Evolutionary conservation across 2,113 vertebrate genomes (phyloP), one percentile per base, ranked within the genome.

Genomic region (Clinocottus analis): DNA sequence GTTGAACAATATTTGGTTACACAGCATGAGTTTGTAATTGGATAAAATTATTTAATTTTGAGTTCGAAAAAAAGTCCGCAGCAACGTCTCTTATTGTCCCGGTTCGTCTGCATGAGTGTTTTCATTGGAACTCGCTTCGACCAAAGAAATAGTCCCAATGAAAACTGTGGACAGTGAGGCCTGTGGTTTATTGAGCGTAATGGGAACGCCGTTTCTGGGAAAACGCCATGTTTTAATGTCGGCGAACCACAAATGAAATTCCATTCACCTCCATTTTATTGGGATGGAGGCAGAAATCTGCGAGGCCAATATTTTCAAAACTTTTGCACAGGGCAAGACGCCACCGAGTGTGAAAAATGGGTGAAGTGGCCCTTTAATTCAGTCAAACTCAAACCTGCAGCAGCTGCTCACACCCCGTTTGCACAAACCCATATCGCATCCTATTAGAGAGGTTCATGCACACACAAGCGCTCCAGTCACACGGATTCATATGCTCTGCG

Each of bases 401-500:
- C 85, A 90, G 79, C 86, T 85, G 82, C 78, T 58, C 43, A 78
- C 75, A 79, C 73, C 45, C 45, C 62, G 59, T 80, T 80, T 79
- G 70, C 79, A 62, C 77, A 84, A 77, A 82, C 77, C 53, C 79
- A 55, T 72, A 85, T 89, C 84, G 82, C 85, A 85, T 53, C 51
- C 80, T 62, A 85, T 88, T 86, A 85, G 77, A 90, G 82, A 86
- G 31, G 74, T 87, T 68, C 79, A 64, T 49, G 69, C 64, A 85
- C 77, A 81, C 77, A 87, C 67, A 87, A 60, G 69, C 67, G 71
- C 82, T 80, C 62, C 89, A 83, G 89, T 89, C 84, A 79, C 73
- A 61, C 74, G 72, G 91, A 93, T 90, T 91, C 91, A 86, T 83
- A 41, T 53, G 66, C 74, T 82, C 90, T 60, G 85, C 29, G 41